A percentile compares a stretch with the other conserved stretches of the same genome.
Conservation (phyloP, 2,113 vertebrate genomes). For the Anser cygnoides region DNA sequence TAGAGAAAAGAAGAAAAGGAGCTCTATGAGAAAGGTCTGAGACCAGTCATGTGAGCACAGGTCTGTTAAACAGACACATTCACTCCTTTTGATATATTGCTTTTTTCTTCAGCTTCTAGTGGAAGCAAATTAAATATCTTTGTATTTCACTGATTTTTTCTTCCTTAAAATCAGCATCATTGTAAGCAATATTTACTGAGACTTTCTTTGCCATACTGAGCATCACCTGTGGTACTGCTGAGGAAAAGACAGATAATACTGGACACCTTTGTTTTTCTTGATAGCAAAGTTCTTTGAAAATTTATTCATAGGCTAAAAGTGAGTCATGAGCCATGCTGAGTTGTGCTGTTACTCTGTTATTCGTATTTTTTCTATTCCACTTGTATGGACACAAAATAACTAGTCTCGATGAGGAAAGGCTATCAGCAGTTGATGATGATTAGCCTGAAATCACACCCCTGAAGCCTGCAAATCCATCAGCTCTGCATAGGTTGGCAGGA, state of each 20-base stretch:
- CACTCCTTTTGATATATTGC: neutral
- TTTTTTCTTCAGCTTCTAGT: constrained; percentile 40
- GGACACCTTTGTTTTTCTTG: neutral
- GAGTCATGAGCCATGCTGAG: neutral
- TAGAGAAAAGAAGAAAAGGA: constrained; percentile 15
- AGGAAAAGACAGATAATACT: neutral
- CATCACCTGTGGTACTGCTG: neutral
- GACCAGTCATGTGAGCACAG: constrained; percentile 16
- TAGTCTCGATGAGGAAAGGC: neutral
- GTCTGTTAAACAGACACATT: constrained; percentile 10
- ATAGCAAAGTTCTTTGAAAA: neutral
- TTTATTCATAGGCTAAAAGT: neutral
- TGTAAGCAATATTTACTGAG: neutral
- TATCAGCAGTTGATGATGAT: neutral
- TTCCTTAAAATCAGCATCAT: neutral
- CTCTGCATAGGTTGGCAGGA: neutral
- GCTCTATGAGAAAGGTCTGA: neutral
- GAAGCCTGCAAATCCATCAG: neutral
- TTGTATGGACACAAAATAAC: neutral
- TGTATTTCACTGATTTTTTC: neutral
- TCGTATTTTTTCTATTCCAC: neutral
- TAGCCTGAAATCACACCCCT: neutral
- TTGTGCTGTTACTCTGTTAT: neutral
- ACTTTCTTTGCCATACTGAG: constrained; percentile 4
- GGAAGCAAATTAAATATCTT: constrained; percentile 23